These are phyloP conservation scores for Eriocheir sinensis DNA, from an alignment of 1,140 invertebrate species.

Conservation along the genomic window DNA sequence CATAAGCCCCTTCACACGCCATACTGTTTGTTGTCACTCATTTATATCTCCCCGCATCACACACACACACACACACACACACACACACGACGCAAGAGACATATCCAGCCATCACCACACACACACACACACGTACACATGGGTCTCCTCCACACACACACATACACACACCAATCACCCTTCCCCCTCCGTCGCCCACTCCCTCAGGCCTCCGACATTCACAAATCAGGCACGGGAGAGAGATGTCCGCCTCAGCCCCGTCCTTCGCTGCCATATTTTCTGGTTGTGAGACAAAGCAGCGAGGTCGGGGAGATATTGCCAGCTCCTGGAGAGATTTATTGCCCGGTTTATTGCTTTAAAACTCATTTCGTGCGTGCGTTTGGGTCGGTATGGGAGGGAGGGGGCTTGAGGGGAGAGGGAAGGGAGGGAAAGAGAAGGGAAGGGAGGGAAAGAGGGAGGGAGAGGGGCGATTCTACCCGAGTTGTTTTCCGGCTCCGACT, in stretches of 20 bases:
- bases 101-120: not conserved
- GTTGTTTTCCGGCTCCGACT: not conserved
- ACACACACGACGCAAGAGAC: not conserved
- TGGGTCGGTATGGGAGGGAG: slow-evolving; percentile 27
- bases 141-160: not conserved
- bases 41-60: not conserved
- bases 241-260: slow-evolving; percentile 40
- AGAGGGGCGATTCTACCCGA: not conserved
- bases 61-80: slow-evolving; percentile 19
- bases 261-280: slow-evolving; percentile 63
- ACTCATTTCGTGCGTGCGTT: slow-evolving; percentile 75
- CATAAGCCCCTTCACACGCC: no score
- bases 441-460: slow-evolving; percentile 55
- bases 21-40: no score
- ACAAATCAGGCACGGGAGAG: slow-evolving; percentile 61
- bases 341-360: slow-evolving; percentile 74
- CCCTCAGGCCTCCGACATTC: slow-evolving; percentile 1
- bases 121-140: not conserved
- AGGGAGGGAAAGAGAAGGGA: not conserved
- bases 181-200: not conserved
- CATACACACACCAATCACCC: not conserved
- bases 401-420: not conserved
- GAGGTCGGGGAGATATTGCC: slow-evolving; percentile 69
- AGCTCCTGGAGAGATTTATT: slow-evolving; percentile 62
- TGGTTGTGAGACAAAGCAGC: slow-evolving; percentile 68